Evolutionary conservation across 2,113 vertebrate genomes (phyloP).

Genomic region (Syngnathus typhle): DNA sequence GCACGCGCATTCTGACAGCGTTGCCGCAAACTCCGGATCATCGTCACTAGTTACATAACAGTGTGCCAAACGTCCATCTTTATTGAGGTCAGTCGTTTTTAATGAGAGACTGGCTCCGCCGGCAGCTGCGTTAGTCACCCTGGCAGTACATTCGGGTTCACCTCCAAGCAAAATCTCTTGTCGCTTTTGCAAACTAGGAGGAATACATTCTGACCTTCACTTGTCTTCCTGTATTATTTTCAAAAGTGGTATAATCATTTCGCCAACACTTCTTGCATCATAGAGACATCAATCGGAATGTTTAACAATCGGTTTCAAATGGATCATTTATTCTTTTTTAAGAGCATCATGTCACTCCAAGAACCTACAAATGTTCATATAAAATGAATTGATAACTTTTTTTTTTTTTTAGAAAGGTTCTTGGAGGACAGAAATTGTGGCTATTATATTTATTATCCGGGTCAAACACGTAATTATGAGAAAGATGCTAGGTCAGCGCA

Average conservation of each 20-base stretch:
- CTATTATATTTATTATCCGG: no score
- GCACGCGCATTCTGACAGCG: constrained; percentile 11
- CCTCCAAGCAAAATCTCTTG: constrained; percentile 48
- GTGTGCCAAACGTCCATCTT: constrained; percentile 61
- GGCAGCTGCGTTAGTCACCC: constrained; percentile 65
- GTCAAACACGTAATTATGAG: no score
- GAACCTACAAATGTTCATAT: no score
- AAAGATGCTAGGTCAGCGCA: no score
- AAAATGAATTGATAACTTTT: no score
- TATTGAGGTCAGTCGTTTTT: constrained; percentile 67
- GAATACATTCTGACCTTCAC: constrained; percentile 35
- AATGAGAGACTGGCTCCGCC: constrained; percentile 50
- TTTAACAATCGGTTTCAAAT: neutral
- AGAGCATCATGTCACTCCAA: neutral
- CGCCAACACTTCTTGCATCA: constrained; percentile 1
- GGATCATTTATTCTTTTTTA: neutral
- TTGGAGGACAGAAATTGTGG: no score
- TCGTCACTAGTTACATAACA: constrained; percentile 56
- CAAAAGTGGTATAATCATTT: constrained; percentile 11
- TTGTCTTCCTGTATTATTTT: constrained; percentile 8
- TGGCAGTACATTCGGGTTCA: constrained; percentile 53
- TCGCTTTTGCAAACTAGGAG: constrained; percentile 37
- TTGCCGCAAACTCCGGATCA: constrained; percentile 47
- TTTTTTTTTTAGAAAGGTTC: no score
- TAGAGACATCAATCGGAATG: neutral